Evolutionary conservation across 2,113 vertebrate genomes (phyloP), one percentile per base, ranked within the genome.

Genomic region (Chauna torquata): DNA sequence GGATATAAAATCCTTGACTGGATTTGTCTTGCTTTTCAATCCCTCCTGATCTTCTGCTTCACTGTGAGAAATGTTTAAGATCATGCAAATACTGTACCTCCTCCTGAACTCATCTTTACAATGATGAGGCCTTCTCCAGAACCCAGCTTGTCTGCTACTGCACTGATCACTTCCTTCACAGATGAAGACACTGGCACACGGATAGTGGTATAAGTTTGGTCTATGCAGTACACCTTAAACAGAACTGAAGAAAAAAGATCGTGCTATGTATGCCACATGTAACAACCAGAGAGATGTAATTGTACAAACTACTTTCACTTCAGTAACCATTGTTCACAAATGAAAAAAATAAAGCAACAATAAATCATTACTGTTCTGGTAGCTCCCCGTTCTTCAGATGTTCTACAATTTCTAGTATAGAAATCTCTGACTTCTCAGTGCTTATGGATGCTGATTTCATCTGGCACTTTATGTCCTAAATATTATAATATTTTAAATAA

Each of bases 191-290:
- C 98, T 0, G 98, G 98, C 47, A 99, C 99, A 10, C 99, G 98
- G 75, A 99, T 99, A 20, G 99, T 99, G 54, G 98, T 99, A 90
- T 99, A 99, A 76, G 99, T 99, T 97, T 99, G 99, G 98, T 99
- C 99, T 74, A 98, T 95, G 98, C 99, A 99, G 97, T 99, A 99
- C 72, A 99, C 99, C 97, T 99, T 99, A 95, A 99, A 99, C 38
- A 99, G 98, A 96, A 99, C 99, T 99, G 91, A 86, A 98, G 59
- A 92, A 47, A 92, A 82, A 80, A 92, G 28, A 81, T 45, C 20
- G 30, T 4, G 38, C 2, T 6, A 36, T 52, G 38, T 58, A 82
- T 38, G 64, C 17, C 44, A 55, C 0, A 0, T 22, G 12, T 57
- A 66, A 87, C 38, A 59, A 50, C 1, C 25, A 42, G n/a, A 64